These are phyloP conservation scores for Trachymyrmex cornetzi DNA, from an alignment of 1,140 invertebrate species.

Conservation along the genomic window DNA sequence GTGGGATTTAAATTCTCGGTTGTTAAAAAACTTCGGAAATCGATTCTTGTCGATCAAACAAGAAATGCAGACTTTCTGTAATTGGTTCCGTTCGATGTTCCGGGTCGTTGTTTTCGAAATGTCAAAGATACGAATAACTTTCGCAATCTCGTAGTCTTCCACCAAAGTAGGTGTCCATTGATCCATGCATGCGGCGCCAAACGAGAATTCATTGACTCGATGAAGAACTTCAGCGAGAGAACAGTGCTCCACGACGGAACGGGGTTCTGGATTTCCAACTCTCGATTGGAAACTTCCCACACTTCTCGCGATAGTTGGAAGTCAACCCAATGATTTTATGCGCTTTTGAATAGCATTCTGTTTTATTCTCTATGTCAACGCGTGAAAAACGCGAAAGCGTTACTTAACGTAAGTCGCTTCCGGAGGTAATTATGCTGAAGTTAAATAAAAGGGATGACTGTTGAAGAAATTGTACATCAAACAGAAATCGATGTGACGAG, in stretches of 20 bases:
- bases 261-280: constrained; percentile 38
- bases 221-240: constrained; percentile 42
- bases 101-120: constrained; percentile 53
- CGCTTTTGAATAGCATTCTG: constrained; percentile 8
- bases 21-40: neutral
- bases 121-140: constrained; percentile 63
- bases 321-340: constrained; percentile 44
- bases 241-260: constrained; percentile 5
- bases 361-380: constrained; percentile 22
- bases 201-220: constrained; percentile 56
- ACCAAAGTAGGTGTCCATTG: constrained; percentile 47
- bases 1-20: neutral
- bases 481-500: neutral
- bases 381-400: constrained; percentile 2
- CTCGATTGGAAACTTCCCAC: constrained; percentile 47
- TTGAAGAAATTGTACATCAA: neutral
- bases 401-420: neutral
- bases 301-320: constrained; percentile 27
- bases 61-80: neutral
- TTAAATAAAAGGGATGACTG: neutral
- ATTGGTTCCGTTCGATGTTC: constrained; percentile 49
- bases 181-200: constrained; percentile 26
- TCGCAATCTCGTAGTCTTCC: constrained; percentile 45
- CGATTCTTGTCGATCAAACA: constrained; percentile 20
- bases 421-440: neutral